Evolutionary conservation across 2,113 vertebrate genomes (phyloP).

Genomic region (Tauraco erythrolophus): DNA sequence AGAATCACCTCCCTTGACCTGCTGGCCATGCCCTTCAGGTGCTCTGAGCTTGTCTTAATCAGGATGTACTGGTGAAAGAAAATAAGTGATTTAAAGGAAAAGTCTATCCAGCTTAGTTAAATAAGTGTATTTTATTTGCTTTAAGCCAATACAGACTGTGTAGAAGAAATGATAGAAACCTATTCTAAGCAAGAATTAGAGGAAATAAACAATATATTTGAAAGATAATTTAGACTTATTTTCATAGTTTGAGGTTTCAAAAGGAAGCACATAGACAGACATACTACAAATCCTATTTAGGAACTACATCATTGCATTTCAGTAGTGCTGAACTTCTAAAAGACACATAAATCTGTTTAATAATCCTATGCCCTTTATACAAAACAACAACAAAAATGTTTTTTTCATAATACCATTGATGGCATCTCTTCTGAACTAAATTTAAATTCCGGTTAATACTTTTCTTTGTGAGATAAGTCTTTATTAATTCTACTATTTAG

Average conservation of each 20-base stretch:
- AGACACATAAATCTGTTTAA: background rate
- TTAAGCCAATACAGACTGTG: background rate
- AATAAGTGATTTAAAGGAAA: background rate
- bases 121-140: background rate
- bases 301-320: background rate
- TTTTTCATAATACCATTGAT: background rate
- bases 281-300: background rate
- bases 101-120: background rate
- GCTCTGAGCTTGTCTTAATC: too few species aligned
- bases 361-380: background rate
- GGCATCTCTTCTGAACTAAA: background rate
- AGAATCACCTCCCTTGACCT: too few species aligned
- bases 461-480: background rate
- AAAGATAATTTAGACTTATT: background rate
- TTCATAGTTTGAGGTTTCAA: background rate
- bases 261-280: background rate
- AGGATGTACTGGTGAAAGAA: background rate
- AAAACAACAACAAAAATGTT: background rate
- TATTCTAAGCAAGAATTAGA: background rate
- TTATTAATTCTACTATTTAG: background rate
- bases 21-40: too few species aligned
- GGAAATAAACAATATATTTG: background rate
- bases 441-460: background rate
- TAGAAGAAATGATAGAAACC: background rate
- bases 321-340: background rate